Evolutionary conservation across 2,797 vertebrate species (phyloP).

Genomic region (Crenuchus spilurus): DNA sequence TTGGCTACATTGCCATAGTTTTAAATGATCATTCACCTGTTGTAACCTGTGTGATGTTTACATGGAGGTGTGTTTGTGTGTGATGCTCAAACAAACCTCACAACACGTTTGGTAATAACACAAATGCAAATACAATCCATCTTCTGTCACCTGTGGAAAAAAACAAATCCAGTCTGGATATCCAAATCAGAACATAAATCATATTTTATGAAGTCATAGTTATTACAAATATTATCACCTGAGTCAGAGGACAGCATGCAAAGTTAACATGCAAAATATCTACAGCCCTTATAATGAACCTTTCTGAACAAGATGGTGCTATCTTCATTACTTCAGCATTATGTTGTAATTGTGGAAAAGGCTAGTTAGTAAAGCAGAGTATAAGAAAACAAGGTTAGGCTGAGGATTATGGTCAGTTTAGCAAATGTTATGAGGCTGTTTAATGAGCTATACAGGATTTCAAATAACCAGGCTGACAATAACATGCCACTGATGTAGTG

Average conservation of each 20-base stretch:
- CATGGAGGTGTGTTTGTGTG: background rate
- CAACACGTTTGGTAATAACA: background rate
- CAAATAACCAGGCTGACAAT: no score
- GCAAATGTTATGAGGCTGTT: no score
- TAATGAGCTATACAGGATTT: no score
- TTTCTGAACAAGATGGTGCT: background rate
- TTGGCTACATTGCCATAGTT: no score
- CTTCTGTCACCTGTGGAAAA: constrained; percentile 42
- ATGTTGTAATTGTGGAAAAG: no score
- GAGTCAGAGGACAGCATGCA: background rate
- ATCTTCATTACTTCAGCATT: background rate
- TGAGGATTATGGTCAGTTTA: no score
- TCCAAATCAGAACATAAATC: constrained; percentile 32
- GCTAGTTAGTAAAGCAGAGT: no score
- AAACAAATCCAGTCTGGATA: constrained; percentile 29
- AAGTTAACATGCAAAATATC: background rate
- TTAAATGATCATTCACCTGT: no score
- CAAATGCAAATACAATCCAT: constrained; percentile 36
- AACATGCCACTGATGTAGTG: no score
- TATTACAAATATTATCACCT: background rate
- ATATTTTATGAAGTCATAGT: background rate
- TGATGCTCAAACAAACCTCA: background rate
- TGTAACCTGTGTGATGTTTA: background rate
- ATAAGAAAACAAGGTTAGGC: no score
- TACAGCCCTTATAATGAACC: background rate